Base-by-base conservation (phyloP, 2,797 vertebrate species). In the Varecia variegata region DNA sequence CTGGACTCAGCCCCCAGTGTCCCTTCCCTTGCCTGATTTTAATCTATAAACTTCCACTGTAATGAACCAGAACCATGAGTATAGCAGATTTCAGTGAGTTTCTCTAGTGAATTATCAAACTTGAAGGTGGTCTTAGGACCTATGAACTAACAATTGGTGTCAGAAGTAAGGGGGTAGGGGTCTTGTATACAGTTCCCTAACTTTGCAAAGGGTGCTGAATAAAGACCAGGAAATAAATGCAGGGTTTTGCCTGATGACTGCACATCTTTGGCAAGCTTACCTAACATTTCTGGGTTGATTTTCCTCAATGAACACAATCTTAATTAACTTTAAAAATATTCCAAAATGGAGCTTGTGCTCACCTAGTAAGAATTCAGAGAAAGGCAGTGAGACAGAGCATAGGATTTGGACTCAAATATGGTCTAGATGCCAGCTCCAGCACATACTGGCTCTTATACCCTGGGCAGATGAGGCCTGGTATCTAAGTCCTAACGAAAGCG, bases 11-110 rank as follows among this genome's bases (percentile, higher is more conserved):
- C 30, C 47, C 30, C n/a, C 35, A 0, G 1, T 0, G 9, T 52
- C 14, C 56, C 58, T 94, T 90, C 52, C 13, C 56, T 62, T 32
- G n/a, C 58, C 21, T 85, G 21, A 73, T 58, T 88, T 80, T 68
- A 56, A 82, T 52, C 20, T n/a, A 11, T 12, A 47, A 35, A 45
- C 58, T 73, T 50, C 65, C 18, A n/a, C 50, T 15, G 1, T 54
- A 45, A 68, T n/a, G 5, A 90, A 76, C 27, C 13, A 11, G 12
- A 54, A 89, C 20, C 40, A 45, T 18, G 35, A 30, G 2, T 17
- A 27, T 23, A 45, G 60, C 50, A 30, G 32, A 56, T 32, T 85
- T 71, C 65, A 92, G 25, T 32, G 83, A 68, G 45, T 56, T 77
- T 47, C 50, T 77, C 18, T 54, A 21, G 38, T 15, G 38, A 91